These are phyloP conservation scores for Glyphotaelius pellucidus DNA, from an alignment of 2,888 invertebrate species.

Conservation along the genomic window DNA sequence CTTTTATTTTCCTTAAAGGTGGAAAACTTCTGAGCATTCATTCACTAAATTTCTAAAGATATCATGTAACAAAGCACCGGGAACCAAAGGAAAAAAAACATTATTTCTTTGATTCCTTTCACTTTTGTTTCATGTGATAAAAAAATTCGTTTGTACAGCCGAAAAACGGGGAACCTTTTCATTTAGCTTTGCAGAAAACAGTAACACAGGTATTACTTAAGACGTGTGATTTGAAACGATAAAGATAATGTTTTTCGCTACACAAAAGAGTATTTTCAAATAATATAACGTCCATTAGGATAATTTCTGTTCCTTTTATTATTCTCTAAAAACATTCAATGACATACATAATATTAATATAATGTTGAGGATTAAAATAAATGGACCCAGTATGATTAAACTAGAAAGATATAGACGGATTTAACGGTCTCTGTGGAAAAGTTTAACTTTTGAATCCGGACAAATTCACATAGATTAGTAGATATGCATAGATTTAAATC, in stretches of 20 bases:
- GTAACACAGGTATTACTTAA: not conserved
- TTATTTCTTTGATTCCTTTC: conserved; percentile 24
- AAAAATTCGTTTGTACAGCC: not conserved
- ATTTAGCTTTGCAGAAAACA: not conserved
- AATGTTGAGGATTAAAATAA: no score
- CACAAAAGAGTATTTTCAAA: not conserved
- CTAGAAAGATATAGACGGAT: no score
- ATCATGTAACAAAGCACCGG: conserved; percentile 13
- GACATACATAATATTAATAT: no score
- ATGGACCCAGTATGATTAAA: not conserved
- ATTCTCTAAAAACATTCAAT: not conserved
- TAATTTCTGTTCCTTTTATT: not conserved
- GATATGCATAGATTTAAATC: no score
- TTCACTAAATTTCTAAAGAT: not conserved
- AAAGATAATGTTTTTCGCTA: not conserved
- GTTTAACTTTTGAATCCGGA: no score
- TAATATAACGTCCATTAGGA: not conserved
- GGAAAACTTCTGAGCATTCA: not conserved
- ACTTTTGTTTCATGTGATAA: conserved; percentile 19
- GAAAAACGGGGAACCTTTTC: not conserved
- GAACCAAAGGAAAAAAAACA: not conserved
- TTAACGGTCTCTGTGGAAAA: no score
- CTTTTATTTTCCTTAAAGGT: not conserved
- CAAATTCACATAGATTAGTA: no score
- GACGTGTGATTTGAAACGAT: not conserved